Evolutionary conservation across 1,140 invertebrate genomes (phyloP).

Genomic region (Musca domestica): DNA sequence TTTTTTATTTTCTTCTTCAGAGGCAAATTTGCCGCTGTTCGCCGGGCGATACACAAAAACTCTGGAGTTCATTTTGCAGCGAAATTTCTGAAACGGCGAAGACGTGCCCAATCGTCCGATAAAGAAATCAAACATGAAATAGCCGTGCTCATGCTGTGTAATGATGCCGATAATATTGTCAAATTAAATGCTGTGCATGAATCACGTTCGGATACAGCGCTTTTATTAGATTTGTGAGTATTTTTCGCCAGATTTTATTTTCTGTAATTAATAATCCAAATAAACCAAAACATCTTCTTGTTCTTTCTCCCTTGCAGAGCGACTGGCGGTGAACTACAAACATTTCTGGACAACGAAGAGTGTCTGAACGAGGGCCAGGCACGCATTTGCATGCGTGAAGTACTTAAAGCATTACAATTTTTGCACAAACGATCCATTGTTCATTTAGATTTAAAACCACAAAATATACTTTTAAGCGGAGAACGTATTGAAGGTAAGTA

Average conservation of each 20-base stretch:
- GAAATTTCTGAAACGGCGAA: conserved; percentile 89
- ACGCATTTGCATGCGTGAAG: conserved; percentile 77
- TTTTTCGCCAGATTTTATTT: not conserved
- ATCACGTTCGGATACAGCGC: conserved; percentile 76
- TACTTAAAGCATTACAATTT: conserved; percentile 85
- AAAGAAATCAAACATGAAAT: conserved; percentile 88
- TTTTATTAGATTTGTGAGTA: conserved; percentile 85
- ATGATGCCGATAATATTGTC: conserved; percentile 76
- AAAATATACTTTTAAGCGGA: conserved; percentile 85
- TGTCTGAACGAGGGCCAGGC: conserved; percentile 77
- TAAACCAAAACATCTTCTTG: no score
- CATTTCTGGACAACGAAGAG: conserved; percentile 85
- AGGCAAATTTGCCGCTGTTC: conserved; percentile 94
- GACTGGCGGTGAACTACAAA: conserved; percentile 87
- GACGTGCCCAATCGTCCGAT: conserved; percentile 75
- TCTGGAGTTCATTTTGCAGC: conserved; percentile 88
- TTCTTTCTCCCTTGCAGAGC: conserved; percentile 58
- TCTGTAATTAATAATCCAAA: not conserved
- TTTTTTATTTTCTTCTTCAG: conserved; percentile 67
- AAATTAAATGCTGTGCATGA: conserved; percentile 86
- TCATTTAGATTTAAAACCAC: conserved; percentile 93
- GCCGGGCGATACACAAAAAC: conserved; percentile 79
- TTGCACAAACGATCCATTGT: conserved; percentile 86
- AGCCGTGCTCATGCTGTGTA: conserved; percentile 81
- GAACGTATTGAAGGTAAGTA: conserved; percentile 49